Base-by-base conservation (phyloP, 2,888 invertebrate species). In the Capitulum mitella region DNA sequence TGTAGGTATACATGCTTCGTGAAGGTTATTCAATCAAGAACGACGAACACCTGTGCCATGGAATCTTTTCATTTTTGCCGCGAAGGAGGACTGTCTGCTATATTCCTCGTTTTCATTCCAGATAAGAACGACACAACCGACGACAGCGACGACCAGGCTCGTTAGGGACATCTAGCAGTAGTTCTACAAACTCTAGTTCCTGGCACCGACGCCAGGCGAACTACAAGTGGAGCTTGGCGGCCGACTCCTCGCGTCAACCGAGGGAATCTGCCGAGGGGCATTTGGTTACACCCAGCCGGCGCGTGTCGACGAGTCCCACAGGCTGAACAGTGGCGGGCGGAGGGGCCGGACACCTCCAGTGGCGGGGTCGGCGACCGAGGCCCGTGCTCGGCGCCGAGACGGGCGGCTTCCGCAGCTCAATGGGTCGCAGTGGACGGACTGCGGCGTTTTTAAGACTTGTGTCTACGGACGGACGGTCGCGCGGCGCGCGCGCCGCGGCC, bases 81-180 rank as follows among this genome's bases (percentile, higher is more conserved):
- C n/a, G n/a, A n/a, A n/a, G n/a, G n/a, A 46, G 1, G 5, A 26
- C 14, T 12, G 61, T 43, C 22, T 77, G n/a, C 64, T n/a, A 40
- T 77, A 48, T 26, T 51, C 76, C 51, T 29, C 74, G 48, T 80
- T 80, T 79, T 61, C 48, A 78, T 80, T 81, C 78, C 83, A 83
- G 84, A 84, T 80, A 84, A 84, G 80, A 83, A 82, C 79, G 84
- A 84, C 81, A 84, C 84, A 78, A 84, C 83, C 76, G 84, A 83
- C 81, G 84, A 84, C 81, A 84, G 84, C 82, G 84, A 84, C 80
- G 84, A 83, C 80, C 84, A 84, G 82, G 77, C 61, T 48, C 81
- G 77, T 51, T 81, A 79, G 81, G 29, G 64, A 34, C 34, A 34
- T 34, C 64, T 32, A 34, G 64, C 64, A 34, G 3, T 34, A 32